These are phyloP conservation scores for Brachionus manjavacas DNA, from an alignment of 1,140 invertebrate species.

Conservation along the genomic window DNA sequence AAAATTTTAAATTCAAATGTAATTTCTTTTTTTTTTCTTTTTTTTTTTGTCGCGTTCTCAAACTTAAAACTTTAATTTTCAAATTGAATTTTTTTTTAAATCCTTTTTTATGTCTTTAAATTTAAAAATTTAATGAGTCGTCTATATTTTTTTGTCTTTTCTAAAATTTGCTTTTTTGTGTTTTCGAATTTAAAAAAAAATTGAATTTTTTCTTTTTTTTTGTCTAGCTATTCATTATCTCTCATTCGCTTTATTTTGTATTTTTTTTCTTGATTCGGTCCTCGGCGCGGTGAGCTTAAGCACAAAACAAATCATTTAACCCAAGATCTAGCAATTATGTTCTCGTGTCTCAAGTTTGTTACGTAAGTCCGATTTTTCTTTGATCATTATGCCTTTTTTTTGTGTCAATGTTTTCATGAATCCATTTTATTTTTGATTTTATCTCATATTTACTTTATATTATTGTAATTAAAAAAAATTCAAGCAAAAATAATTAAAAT, in stretches of 20 bases:
- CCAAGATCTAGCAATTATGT: neutral
- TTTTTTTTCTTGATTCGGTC: neutral
- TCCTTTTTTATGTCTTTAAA: neutral
- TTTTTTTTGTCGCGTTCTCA: neutral
- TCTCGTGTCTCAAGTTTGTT: neutral
- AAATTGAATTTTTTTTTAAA: neutral
- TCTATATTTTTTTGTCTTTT: conserved; percentile 21
- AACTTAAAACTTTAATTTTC: neutral
- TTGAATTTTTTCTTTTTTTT: neutral
- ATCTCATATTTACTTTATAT: conserved; percentile 41
- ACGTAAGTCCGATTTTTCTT: neutral
- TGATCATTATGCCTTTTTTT: neutral
- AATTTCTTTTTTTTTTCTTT: neutral
- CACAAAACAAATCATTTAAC: neutral
- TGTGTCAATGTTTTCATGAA: neutral
- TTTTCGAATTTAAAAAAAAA: neutral
- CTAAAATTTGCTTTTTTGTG: neutral
- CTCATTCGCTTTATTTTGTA: neutral
- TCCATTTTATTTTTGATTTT: conserved; percentile 41
- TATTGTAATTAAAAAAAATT: conserved; percentile 40
- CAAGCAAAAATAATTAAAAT: conserved; percentile 37
- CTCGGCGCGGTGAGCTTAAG: neutral
- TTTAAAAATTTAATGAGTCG: conserved; percentile 6
- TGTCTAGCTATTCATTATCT: neutral
- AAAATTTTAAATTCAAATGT: conserved; percentile 26